These are phyloP conservation scores for Mystacornis crossleyi DNA, from an alignment of 2,113 vertebrate genomes.

Conservation along the genomic window DNA sequence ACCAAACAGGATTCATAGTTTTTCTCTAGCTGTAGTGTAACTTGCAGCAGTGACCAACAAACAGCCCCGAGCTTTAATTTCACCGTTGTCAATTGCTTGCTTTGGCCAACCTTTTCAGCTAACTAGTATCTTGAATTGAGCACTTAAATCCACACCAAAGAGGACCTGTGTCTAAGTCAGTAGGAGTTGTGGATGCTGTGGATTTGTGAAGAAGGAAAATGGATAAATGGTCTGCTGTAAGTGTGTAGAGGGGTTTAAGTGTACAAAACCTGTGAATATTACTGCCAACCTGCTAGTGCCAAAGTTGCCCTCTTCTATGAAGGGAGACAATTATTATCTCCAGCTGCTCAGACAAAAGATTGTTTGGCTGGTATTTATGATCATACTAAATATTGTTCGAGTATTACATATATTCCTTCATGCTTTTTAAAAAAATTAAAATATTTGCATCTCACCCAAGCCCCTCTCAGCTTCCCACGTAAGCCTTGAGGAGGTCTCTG, in stretches of 20 bases:
- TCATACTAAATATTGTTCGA: neutral
- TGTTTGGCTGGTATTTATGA: neutral
- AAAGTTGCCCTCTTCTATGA: neutral
- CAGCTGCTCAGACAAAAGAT: neutral
- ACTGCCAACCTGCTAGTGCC: neutral
- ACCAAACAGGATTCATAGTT: neutral
- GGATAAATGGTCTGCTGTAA: neutral
- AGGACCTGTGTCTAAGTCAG: neutral
- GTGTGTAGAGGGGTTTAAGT: neutral
- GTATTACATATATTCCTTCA: neutral
- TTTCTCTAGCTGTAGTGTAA: neutral
- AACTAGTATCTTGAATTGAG: neutral
- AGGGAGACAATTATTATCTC: neutral
- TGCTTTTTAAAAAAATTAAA: neutral
- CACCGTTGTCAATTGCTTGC: neutral
- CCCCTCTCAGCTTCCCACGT: neutral
- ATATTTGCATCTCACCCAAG: neutral
- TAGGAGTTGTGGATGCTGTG: accelerated
- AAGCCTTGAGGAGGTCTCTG: neutral
- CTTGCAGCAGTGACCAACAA: neutral
- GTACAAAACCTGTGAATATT: neutral
- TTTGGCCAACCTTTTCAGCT: neutral
- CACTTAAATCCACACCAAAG: neutral
- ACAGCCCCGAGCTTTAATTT: neutral
- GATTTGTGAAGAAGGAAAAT: neutral